These are phyloP conservation scores for Hirtodrosophila histrioides DNA, from an alignment of 2,888 invertebrate species.

Conservation along the genomic window DNA sequence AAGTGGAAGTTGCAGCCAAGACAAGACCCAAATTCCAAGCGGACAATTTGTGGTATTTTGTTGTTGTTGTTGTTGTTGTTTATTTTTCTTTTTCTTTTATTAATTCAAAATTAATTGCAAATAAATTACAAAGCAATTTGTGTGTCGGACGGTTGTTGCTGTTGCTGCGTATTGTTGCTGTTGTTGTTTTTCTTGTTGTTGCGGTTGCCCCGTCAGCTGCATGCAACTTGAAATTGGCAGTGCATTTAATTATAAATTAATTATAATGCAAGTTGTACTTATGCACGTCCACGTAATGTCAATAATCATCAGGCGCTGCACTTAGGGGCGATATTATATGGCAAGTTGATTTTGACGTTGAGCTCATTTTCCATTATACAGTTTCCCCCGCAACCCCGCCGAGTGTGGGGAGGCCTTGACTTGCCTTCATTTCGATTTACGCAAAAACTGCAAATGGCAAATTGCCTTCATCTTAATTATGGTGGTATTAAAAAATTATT, in stretches of 20 bases:
- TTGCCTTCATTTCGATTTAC: constrained; percentile 69
- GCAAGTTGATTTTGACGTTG: constrained; percentile 67
- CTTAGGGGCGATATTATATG: constrained; percentile 55
- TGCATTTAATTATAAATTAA: constrained; percentile 77
- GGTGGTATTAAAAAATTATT: constrained; percentile 72
- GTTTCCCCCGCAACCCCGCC: neutral
- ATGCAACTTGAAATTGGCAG: constrained; percentile 75
- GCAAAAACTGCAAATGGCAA: constrained; percentile 60
- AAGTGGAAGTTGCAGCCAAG: constrained; percentile 44
- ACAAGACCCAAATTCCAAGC: constrained; percentile 69
- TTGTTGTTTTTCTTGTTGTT: constrained; percentile 20
- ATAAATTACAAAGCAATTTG: constrained; percentile 78
- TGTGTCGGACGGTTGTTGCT: constrained; percentile 60
- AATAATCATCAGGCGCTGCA: constrained; percentile 66
- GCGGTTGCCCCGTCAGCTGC: constrained; percentile 65
- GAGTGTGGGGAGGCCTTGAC: constrained; percentile 33
- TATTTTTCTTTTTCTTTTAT: constrained; percentile 55
- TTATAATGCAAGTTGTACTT: constrained; percentile 74
- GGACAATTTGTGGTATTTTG: constrained; percentile 52
- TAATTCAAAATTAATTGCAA: constrained; percentile 80
- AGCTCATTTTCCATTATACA: constrained; percentile 39
- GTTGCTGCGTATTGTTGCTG: constrained; percentile 22
- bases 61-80: constrained; percentile 8
- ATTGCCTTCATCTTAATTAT: constrained; percentile 75
- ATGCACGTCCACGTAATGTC: constrained; percentile 73